Conservation (phyloP, 2,888 invertebrate genomes). For the Cerceris ruficornis region DNA sequence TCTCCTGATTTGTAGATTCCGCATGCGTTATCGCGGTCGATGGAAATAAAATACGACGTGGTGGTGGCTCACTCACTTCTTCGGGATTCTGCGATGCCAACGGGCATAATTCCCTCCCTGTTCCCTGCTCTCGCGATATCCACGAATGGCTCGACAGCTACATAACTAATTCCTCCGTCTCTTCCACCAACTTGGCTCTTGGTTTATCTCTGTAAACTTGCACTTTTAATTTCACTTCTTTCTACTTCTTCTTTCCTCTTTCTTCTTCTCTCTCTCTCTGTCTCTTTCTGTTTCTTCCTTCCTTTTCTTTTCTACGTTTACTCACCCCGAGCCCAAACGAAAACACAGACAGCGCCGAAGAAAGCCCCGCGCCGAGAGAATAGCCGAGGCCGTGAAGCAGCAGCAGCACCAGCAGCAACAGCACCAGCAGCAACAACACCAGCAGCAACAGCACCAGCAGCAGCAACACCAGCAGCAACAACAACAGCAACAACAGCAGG, state of each 20-base stretch:
- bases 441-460: constrained; percentile 77
- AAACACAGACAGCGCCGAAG: constrained; percentile 78
- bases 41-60: constrained; percentile 80
- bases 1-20: constrained; percentile 81
- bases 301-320: constrained; percentile 69
- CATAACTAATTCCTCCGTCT: constrained; percentile 47
- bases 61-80: constrained; percentile 70
- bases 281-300: constrained; percentile 31
- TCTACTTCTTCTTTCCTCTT: constrained; percentile 54
- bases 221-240: constrained; percentile 44
- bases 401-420: constrained; percentile 76
- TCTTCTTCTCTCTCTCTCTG: constrained; percentile 35
- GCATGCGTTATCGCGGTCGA: constrained; percentile 81
- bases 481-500: constrained; percentile 77
- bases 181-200: constrained; percentile 40
- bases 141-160: constrained; percentile 44
- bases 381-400: constrained; percentile 67
- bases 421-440: constrained; percentile 66
- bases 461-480: constrained; percentile 75
- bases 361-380: constrained; percentile 76
- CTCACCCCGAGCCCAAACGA: constrained; percentile 71
- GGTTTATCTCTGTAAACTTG: constrained; percentile 30
- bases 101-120: constrained; percentile 33
- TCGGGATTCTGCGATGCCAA: constrained; percentile 49
- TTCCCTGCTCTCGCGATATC: constrained; percentile 36